phyloP scores from a whole-genome alignment of 2,113 vertebrate genomes.

The Isurus oxyrinchus region DNA sequence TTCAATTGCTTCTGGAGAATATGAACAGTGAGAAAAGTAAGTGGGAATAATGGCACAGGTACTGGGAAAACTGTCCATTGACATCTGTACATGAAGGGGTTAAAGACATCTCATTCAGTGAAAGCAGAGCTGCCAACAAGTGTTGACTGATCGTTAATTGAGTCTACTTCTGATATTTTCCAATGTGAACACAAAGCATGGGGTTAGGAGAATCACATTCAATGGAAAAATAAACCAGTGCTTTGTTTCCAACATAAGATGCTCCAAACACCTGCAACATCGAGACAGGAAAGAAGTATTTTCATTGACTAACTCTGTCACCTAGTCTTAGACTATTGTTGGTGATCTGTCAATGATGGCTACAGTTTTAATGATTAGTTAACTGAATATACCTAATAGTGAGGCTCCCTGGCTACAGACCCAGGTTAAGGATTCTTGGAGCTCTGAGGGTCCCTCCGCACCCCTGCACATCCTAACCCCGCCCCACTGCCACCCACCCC shows the following conservation, averaged over 20 bases:
- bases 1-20: background rate
- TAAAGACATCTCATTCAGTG: background rate
- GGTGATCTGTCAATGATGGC: background rate
- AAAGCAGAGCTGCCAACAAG: background rate
- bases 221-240: background rate
- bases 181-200: background rate
- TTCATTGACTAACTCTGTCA: background rate
- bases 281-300: background rate
- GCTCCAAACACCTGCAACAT: background rate
- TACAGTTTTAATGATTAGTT: background rate
- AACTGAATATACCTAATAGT: background rate
- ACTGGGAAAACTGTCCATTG: background rate
- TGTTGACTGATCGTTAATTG: background rate
- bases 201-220: background rate
- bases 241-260: background rate
- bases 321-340: background rate
- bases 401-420: background rate
- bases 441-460: background rate
- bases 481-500: background rate
- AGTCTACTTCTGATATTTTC: background rate
- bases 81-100: background rate
- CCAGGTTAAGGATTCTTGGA: background rate
- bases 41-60: background rate
- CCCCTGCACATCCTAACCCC: no score
- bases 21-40: background rate